These are phyloP conservation scores for Sebastes jordani DNA, from an alignment of 2,797 vertebrate genomes.

Conservation along the genomic window DNA sequence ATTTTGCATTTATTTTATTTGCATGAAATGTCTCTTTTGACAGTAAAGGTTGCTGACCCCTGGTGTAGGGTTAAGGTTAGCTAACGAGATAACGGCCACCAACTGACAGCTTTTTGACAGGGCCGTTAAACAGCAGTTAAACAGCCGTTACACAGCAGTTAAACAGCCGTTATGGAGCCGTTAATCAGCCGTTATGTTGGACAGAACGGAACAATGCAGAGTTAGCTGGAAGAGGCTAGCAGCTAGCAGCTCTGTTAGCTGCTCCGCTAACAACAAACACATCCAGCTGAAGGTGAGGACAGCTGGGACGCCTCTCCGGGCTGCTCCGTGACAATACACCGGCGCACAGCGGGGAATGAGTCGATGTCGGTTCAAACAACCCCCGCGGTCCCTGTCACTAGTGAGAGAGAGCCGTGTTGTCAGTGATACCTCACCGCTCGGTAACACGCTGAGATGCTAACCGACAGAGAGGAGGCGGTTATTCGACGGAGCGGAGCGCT, in stretches of 20 bases:
- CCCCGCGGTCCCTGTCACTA: fast-evolving
- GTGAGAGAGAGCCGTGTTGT: fast-evolving
- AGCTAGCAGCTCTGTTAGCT: slow-evolving; percentile 21
- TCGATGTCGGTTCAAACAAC: neutral
- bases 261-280: slow-evolving; percentile 42
- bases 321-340: neutral
- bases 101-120: neutral
- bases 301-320: neutral
- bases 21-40: too few relatives aligned
- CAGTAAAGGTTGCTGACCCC: too few relatives aligned
- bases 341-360: neutral
- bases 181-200: neutral
- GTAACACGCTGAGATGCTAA: neutral
- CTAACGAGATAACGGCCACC: neutral
- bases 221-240: neutral
- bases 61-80: neutral
- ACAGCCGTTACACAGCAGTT: too few relatives aligned
- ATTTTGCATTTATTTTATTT: too few relatives aligned
- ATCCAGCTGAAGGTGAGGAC: slow-evolving; percentile 14
- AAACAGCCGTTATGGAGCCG: too few relatives aligned
- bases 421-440: neutral
- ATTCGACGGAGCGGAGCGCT: slow-evolving; percentile 20
- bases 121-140: neutral
- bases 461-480: slow-evolving; percentile 16
- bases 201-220: neutral